Percentiles rank a stretch among this genome's conserved stretches.
Evolutionary conservation across 2,797 vertebrate genomes (phyloP).

Genomic region (Diplodus puntazzo): DNA sequence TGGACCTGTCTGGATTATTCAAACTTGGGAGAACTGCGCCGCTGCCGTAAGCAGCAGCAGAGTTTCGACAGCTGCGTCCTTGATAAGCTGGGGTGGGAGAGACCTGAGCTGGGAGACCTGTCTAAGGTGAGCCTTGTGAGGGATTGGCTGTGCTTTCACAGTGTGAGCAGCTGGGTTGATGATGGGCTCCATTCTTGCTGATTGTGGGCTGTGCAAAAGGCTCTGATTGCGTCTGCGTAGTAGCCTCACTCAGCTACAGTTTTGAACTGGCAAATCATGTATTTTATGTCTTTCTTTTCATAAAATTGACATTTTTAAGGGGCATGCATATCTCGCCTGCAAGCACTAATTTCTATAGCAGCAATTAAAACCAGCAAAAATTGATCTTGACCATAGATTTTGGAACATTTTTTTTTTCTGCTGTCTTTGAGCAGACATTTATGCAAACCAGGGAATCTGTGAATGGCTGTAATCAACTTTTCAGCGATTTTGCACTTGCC

Average conservation of each 20-base stretch:
- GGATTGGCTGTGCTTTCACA: slow-evolving; percentile 40
- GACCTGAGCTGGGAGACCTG: slow-evolving; percentile 93
- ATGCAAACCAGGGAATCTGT: slow-evolving; percentile 4
- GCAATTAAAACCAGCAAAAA: slow-evolving; percentile 31
- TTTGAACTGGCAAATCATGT: slow-evolving; percentile 41
- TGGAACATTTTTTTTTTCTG: slow-evolving; percentile 30
- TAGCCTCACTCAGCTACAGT: slow-evolving; percentile 20
- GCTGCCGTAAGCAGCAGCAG: slow-evolving; percentile 91
- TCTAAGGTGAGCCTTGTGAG: slow-evolving; percentile 91
- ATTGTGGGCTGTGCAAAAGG: slow-evolving; percentile 52
- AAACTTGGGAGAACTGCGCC: slow-evolving; percentile 85
- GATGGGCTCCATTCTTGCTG: slow-evolving; percentile 61
- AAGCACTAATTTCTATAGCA: slow-evolving; percentile 39
- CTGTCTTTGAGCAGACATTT: slow-evolving; percentile 20
- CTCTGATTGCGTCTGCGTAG: slow-evolving; percentile 62
- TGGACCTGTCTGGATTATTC: slow-evolving; percentile 96
- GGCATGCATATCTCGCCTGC: neutral
- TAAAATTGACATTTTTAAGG: slow-evolving; percentile 32
- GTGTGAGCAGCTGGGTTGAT: slow-evolving; percentile 36
- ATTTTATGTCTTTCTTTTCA: slow-evolving; percentile 31
- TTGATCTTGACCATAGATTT: slow-evolving; percentile 14
- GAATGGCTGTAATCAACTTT: slow-evolving; percentile 48
- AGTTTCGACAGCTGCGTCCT: slow-evolving; percentile 94
- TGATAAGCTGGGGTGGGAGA: slow-evolving; percentile 95
- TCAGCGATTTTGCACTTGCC: slow-evolving; percentile 17